Evolutionary conservation across 1,140 invertebrate species (phyloP), one percentile per base, ranked within the genome.

Genomic region (Palaemon carinicauda): DNA sequence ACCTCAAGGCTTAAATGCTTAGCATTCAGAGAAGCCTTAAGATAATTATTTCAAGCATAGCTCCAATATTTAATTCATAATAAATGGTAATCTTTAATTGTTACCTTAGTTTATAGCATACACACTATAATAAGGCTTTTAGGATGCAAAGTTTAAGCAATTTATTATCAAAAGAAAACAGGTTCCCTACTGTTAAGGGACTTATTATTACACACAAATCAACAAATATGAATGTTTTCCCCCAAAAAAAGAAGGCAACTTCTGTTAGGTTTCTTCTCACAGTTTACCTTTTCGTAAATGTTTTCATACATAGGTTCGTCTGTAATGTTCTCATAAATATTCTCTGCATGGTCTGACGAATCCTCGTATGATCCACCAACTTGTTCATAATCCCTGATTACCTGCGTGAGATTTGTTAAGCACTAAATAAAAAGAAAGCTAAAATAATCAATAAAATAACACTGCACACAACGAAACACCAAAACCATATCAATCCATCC

Each of bases 261-360:
- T 17, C 19, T 7, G 21, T 69, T 15, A 27, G 1, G 29, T 10
- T 69, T 5, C 0, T 15, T 27, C 24, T 27, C 15, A 27, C 65
- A 24, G 24, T 52, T 85, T 85, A 85, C 88, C 83, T 88, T 88
- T 52, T 85, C 80, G 27, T 86, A 85, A 15, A 88, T 82, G 75
- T 88, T 85, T 33, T 86, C 83, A 81, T 86, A 86, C 51, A 80
- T 52, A 21, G 88, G 88, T 50, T 80, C 75, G 15, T 80, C 83
- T 21, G 54, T 78, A 27, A 80, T 80, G 41, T 88, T 80, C 79
- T 88, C 87, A 60, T 83, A 83, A 52, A 83, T 83, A 74, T 84
- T 84, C 52, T 83, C 80, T 41, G 56, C 33, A 29, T 77, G 53
- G 56, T n/a, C 82, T 41, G 77, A 60, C 14, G 65, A 53, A 24